Evolutionary conservation across 2,113 vertebrate species (phyloP).

Genomic region (Pao palembangensis): DNA sequence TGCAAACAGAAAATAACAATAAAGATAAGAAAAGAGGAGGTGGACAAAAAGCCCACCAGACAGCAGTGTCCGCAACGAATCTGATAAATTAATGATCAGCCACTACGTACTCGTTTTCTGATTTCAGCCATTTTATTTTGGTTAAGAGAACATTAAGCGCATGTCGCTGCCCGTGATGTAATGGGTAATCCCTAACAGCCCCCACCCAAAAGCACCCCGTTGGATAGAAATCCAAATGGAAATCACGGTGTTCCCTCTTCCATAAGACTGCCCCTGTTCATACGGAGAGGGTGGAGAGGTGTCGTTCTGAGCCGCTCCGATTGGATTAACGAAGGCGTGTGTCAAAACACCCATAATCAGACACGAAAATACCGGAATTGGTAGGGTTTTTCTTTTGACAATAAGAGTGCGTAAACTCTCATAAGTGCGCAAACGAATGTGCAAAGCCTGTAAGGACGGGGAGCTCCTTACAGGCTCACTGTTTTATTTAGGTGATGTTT

Average conservation of each 20-base stretch:
- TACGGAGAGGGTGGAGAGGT: slow-evolving; percentile 30
- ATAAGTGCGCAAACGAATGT: too few relatives aligned
- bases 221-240: not conserved
- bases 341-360: slow-evolving; percentile 24
- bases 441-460: too few relatives aligned
- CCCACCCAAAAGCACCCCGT: not conserved
- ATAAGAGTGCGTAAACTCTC: not conserved
- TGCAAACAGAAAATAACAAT: not conserved
- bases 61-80: too few relatives aligned
- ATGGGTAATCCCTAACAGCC: slow-evolving; percentile 38
- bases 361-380: slow-evolving; percentile 29
- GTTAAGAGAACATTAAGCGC: slow-evolving; percentile 1
- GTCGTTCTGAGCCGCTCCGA: slow-evolving; percentile 27
- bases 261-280: slow-evolving; percentile 48
- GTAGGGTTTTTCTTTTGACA: not conserved
- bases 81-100: not conserved
- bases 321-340: slow-evolving; percentile 36
- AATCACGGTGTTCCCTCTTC: slow-evolving; percentile 35
- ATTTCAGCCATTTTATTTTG: slow-evolving; percentile 18
- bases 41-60: not conserved
- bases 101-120: not conserved
- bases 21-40: not conserved
- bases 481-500: too few relatives aligned
- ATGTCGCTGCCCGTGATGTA: not conserved
- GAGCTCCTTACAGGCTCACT: too few relatives aligned